Conservation (phyloP, 64 coral and sea anemone genomes). For the Platygyra sinensis region DNA sequence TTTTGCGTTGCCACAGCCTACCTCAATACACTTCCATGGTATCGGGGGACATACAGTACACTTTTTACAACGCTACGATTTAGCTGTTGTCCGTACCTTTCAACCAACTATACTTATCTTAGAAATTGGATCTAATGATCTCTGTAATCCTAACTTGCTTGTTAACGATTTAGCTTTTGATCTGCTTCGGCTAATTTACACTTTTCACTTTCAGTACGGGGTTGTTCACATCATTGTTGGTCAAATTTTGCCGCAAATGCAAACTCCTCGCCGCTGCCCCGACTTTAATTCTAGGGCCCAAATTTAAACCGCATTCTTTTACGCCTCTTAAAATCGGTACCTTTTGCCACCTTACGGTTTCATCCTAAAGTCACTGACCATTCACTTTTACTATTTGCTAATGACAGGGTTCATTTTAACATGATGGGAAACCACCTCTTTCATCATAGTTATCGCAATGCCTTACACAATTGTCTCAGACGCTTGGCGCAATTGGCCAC, state of each 20-base stretch:
- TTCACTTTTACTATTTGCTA: neutral
- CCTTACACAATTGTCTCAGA: neutral
- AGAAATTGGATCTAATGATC: neutral
- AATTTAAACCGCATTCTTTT: neutral
- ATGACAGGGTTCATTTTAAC: neutral
- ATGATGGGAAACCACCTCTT: neutral
- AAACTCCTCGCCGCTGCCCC: neutral
- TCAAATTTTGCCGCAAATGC: neutral
- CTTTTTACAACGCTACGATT: no score
- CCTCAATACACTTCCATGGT: no score
- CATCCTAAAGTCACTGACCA: neutral
- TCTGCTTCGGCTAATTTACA: neutral
- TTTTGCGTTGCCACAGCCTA: no score
- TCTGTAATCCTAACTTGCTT: neutral
- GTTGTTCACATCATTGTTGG: neutral
- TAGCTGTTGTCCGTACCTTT: no score
- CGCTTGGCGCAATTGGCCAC: neutral
- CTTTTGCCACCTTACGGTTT: neutral
- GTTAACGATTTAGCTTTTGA: neutral
- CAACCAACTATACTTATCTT: neutral
- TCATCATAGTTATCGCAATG: neutral
- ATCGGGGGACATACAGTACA: no score
- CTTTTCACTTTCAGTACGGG: neutral
- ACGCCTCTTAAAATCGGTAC: neutral
- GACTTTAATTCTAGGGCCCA: neutral